These are phyloP conservation scores for Stictocephala bisonia DNA, from an alignment of 2,888 invertebrate species.

Conservation along the genomic window DNA sequence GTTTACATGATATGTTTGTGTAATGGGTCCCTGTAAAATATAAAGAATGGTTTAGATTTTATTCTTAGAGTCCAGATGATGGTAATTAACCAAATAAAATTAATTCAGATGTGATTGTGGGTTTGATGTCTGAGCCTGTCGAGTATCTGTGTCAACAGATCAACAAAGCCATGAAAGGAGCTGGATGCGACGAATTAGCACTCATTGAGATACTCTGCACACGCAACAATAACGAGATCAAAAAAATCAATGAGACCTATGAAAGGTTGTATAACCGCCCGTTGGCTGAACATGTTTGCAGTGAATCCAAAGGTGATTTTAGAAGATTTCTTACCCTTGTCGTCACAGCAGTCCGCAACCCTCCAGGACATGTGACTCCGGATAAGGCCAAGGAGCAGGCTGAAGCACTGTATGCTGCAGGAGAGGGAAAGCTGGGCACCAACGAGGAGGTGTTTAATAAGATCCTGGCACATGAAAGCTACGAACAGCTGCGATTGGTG, in stretches of 20 bases:
- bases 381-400: conserved; percentile 79
- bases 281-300: conserved; percentile 78
- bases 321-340: conserved; percentile 79
- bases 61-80: too few relatives aligned
- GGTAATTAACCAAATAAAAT: too few relatives aligned
- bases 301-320: conserved; percentile 83
- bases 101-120: conserved; percentile 78
- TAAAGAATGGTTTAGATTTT: too few relatives aligned
- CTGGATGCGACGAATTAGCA: conserved; percentile 79
- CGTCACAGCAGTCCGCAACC: conserved; percentile 66
- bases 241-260: conserved; percentile 72
- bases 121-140: conserved; percentile 74
- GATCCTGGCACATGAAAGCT: conserved; percentile 80
- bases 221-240: conserved; percentile 74
- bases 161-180: conserved; percentile 77
- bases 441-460: conserved; percentile 79
- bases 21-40: too few relatives aligned
- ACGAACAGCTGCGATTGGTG: conserved; percentile 74
- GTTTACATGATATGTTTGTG: too few relatives aligned
- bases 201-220: conserved; percentile 82
- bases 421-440: conserved; percentile 78
- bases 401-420: conserved; percentile 74
- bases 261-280: conserved; percentile 74
- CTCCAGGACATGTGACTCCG: conserved; percentile 66
- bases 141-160: conserved; percentile 80